phyloP scores from a whole-genome alignment of 2,797 vertebrate genomes.

The Enteromius trimaculatus region DNA sequence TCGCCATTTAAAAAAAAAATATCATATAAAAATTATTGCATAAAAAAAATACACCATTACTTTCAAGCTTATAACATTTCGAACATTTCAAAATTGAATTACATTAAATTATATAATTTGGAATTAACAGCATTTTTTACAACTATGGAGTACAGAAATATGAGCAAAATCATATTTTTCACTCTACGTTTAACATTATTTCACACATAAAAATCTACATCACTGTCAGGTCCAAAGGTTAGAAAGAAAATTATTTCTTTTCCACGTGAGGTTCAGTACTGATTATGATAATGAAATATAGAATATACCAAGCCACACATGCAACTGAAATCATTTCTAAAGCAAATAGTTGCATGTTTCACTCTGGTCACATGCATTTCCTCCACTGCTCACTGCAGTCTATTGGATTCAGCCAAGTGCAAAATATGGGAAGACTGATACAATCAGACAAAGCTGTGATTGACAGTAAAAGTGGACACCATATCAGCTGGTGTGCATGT shows the following conservation, averaged over 20 bases:
- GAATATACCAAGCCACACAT: neutral
- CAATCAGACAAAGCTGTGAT: slow-evolving; percentile 19
- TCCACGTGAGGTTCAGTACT: neutral
- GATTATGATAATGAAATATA: neutral
- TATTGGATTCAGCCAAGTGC: neutral
- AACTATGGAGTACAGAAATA: neutral
- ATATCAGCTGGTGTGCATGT: slow-evolving; percentile 19
- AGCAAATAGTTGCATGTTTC: neutral
- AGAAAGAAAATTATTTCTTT: neutral
- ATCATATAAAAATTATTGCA: neutral
- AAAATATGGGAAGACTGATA: neutral
- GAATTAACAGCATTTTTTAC: neutral
- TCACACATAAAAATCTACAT: neutral
- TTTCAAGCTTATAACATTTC: neutral
- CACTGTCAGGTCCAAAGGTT: neutral
- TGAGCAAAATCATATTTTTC: neutral
- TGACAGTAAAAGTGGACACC: slow-evolving; percentile 4
- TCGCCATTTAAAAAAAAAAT: neutral
- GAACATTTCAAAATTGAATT: neutral
- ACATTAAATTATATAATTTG: neutral
- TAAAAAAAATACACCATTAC: neutral
- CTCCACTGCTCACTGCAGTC: neutral
- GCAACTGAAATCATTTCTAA: slow-evolving; percentile 1
- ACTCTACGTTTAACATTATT: neutral
- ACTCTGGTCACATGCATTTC: neutral